Percentiles rank a stretch among this genome's conserved stretches.
Evolutionary conservation across 2,113 vertebrate species (phyloP).

Genomic region (Aptenodytes forsteri): DNA sequence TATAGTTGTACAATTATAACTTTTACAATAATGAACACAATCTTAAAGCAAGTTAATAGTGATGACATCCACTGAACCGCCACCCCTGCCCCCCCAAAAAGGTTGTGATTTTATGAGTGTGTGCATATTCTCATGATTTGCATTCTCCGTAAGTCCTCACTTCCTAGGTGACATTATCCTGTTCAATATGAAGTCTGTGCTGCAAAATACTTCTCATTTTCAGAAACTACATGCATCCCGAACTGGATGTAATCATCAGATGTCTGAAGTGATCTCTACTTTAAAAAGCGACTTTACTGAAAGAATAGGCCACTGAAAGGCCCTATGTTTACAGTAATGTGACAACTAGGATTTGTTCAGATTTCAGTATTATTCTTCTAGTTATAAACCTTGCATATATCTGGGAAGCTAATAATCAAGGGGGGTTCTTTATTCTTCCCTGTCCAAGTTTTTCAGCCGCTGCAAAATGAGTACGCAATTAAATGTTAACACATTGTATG

Average conservation of each 20-base stretch:
- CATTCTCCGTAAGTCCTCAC: not conserved
- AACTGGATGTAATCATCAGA: not conserved
- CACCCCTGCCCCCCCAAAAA: not conserved
- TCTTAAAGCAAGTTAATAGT: not conserved
- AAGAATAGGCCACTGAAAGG: not conserved
- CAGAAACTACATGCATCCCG: not conserved
- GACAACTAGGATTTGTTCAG: not conserved
- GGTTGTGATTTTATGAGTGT: fast-evolving
- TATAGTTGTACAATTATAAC: not conserved
- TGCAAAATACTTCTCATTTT: not conserved
- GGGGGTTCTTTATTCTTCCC: not conserved
- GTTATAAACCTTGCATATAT: not conserved
- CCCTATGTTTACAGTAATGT: not conserved
- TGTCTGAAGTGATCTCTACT: not conserved
- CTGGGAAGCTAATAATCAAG: not conserved
- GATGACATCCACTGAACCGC: not conserved
- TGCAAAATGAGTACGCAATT: not conserved
- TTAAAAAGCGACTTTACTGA: not conserved
- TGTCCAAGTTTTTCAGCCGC: not conserved
- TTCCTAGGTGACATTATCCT: not conserved
- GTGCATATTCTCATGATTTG: not conserved
- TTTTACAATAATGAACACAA: not conserved
- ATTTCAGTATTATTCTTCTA: not conserved
- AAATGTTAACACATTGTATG: not conserved
- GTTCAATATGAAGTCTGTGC: not conserved